Evolutionary conservation across 37 sponge, comb jelly and placozoan species (phyloP).

Genomic region (Bolinopsis microptera): DNA sequence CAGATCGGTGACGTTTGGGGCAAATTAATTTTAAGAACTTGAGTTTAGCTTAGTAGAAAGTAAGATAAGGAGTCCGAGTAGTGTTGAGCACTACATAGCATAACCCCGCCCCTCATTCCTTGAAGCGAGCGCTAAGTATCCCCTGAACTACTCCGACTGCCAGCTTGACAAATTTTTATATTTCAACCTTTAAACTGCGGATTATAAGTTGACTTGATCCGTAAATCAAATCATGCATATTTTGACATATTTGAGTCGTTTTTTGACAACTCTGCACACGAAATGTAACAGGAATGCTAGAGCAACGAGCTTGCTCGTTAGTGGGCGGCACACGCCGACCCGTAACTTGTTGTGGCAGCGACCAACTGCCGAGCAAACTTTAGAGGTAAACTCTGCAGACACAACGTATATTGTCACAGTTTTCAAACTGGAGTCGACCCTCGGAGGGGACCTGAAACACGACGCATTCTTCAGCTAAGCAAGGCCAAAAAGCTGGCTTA

Average conservation of each 20-base stretch:
- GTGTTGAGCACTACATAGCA: not conserved
- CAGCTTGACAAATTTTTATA: not conserved
- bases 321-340: slow-evolving; percentile 62
- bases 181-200: not conserved
- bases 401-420: not conserved
- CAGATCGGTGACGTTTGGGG: too few species aligned
- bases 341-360: not conserved
- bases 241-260: slow-evolving; percentile 62
- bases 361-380: not conserved
- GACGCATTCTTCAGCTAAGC: too few species aligned
- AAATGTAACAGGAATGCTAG: slow-evolving; percentile 64
- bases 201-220: not conserved
- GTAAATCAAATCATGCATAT: slow-evolving; percentile 10
- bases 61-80: not conserved
- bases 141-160: not conserved
- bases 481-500: too few species aligned
- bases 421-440: not conserved
- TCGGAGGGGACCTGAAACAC: not conserved
- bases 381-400: not conserved
- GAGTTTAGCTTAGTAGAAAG: too few species aligned
- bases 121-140: too few species aligned
- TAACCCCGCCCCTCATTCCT: not conserved
- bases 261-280: slow-evolving; percentile 61
- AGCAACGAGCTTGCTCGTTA: not conserved
- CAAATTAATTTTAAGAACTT: too few species aligned